Evolutionary conservation across 2,888 invertebrate species (phyloP).

Genomic region (Willowsia nigromaculata): DNA sequence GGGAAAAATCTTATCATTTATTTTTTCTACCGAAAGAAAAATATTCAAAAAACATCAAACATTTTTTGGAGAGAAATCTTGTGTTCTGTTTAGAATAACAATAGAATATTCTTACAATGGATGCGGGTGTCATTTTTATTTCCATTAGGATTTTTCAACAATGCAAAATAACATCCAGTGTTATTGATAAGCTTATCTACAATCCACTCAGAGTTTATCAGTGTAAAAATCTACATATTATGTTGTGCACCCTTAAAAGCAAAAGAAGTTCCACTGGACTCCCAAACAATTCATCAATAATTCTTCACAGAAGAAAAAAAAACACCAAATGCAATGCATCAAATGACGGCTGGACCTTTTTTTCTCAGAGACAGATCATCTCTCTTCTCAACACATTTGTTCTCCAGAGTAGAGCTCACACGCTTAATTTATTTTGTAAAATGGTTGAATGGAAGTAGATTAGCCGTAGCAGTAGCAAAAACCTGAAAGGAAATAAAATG

Average conservation of each 20-base stretch:
- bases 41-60: neutral
- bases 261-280: neutral
- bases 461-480: slow-evolving; percentile 65
- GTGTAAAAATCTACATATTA: neutral
- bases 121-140: no score
- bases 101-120: no score
- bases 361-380: slow-evolving; percentile 48
- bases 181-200: slow-evolving; percentile 1
- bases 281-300: neutral
- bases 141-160: no score
- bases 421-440: slow-evolving; percentile 78
- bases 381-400: neutral
- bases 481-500: no score
- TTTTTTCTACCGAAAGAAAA: neutral
- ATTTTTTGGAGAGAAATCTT: slow-evolving; percentile 5
- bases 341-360: slow-evolving; percentile 50
- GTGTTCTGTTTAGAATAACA: neutral
- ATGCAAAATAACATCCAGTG: no score
- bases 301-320: no score
- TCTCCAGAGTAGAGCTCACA: slow-evolving; percentile 27
- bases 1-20: slow-evolving; percentile 22
- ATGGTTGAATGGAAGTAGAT: slow-evolving; percentile 75
- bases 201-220: neutral
- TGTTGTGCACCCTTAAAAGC: neutral
- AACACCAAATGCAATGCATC: slow-evolving; percentile 29